Base-by-base conservation (phyloP, 2,888 invertebrate species). In the Subacronicta megacephala region DNA sequence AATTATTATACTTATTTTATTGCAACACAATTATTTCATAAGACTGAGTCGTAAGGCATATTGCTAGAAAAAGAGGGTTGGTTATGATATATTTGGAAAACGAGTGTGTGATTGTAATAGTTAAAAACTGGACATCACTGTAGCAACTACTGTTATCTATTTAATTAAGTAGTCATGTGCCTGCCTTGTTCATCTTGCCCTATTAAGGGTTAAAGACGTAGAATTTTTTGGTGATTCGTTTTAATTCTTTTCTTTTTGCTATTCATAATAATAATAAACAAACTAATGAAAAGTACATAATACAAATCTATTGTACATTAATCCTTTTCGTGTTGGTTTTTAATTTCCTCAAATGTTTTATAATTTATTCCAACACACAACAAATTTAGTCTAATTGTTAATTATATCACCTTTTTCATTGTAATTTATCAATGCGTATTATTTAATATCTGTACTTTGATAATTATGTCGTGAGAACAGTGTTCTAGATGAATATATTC, bases 21-120 rank as follows among this genome's bases (percentile, higher is more conserved):
- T 82, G 82, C 63, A 78, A 81, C 80, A 81, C 65, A 67, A 66
- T 73, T 82, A 74, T 75, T 74, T 74, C 77, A 84, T 80, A 89
- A 92, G 92, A 92, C 92, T 92, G 92, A 92, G 83, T 81, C 75
- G 76, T 82, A 80, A 77, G 77, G 79, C 60, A 73, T 77, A 75
- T 77, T 81, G 77, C 72, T 81, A 74, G n/a, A n/a, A 71, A 70
- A 75, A 67, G 64, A 71, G 68, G 69, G 71, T 66, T 64, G 75
- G 66, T 73, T 78, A 75, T 73, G 72, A 76, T 74, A 72, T 69
- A 76, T 69, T 75, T 77, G 80, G 78, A 80, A 80, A 72, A 75
- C 59, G 64, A 67, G 62, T 78, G 73, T 77, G 75, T 78, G 65
- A 74, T 78, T 78, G 73, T 80, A 78, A 78, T 77, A 73, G 67